These are phyloP conservation scores for Monochamus alternatus DNA, from an alignment of 2,888 invertebrate genomes.

Conservation along the genomic window DNA sequence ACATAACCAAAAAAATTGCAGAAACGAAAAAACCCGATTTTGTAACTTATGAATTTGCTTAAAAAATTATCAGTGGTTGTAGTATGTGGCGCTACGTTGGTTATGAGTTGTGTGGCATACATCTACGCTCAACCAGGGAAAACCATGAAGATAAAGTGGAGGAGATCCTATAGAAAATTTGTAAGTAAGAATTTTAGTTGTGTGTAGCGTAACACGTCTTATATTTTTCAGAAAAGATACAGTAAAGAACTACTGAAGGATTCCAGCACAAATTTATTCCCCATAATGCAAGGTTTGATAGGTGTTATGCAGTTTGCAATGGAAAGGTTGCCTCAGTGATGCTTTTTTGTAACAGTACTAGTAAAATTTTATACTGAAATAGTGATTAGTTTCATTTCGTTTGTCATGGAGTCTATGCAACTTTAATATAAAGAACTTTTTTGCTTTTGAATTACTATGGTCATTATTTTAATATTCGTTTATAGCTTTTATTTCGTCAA, in stretches of 20 bases:
- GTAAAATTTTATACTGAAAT: not conserved
- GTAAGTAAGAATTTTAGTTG: not conserved
- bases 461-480: no score
- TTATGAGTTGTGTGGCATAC: not conserved
- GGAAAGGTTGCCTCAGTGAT: conserved; percentile 1
- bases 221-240: not conserved
- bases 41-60: not conserved
- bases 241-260: conserved; percentile 1
- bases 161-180: conserved; percentile 14
- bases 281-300: not conserved
- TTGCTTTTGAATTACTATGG: no score
- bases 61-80: not conserved
- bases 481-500: no score
- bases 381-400: not conserved
- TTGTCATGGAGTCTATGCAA: not conserved
- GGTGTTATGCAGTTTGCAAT: not conserved
- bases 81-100: not conserved
- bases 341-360: conserved; percentile 1
- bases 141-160: conserved; percentile 21
- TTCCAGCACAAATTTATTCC: not conserved
- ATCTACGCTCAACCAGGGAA: conserved; percentile 13
- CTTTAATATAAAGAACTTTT: not conserved
- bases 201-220: not conserved
- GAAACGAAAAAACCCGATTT: not conserved
- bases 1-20: not conserved